Evolutionary conservation across 2,113 vertebrate species (phyloP).

Genomic region (Chlorodrepanis virens): DNA sequence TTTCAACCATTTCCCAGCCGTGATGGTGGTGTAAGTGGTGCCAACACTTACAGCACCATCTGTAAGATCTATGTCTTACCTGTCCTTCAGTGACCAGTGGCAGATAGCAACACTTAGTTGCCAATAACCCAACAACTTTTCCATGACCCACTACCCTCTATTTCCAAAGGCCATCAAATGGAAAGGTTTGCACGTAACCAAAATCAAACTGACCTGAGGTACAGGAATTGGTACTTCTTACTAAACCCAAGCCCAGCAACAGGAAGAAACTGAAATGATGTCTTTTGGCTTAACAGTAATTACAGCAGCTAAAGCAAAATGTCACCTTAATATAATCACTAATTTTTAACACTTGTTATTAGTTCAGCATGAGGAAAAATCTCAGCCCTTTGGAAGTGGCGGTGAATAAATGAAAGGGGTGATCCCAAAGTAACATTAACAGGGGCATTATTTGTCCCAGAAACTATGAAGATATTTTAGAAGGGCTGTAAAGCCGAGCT

Average conservation of each 20-base stretch:
- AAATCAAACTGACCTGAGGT: not conserved
- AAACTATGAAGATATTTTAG: not conserved
- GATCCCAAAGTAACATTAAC: not conserved
- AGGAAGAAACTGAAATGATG: not conserved
- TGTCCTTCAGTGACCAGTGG: not conserved
- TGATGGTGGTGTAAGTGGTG: not conserved
- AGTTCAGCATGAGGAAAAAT: not conserved
- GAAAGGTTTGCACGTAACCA: not conserved
- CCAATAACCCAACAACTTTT: not conserved
- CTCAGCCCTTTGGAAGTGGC: not conserved
- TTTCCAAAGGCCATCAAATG: not conserved
- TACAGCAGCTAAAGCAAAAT: not conserved
- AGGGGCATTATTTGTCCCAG: not conserved
- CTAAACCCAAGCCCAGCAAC: not conserved
- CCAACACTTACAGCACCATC: not conserved
- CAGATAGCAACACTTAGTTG: not conserved
- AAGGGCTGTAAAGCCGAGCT: conserved; percentile 46
- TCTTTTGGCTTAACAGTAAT: not conserved
- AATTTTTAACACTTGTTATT: not conserved
- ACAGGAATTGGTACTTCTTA: not conserved
- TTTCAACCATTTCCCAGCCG: not conserved
- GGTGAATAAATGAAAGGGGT: not conserved
- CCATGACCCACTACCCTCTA: not conserved
- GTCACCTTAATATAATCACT: not conserved
- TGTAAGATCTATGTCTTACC: not conserved